Evolutionary conservation across 2,888 invertebrate species (phyloP).

Genomic region (Papilio demoleus): DNA sequence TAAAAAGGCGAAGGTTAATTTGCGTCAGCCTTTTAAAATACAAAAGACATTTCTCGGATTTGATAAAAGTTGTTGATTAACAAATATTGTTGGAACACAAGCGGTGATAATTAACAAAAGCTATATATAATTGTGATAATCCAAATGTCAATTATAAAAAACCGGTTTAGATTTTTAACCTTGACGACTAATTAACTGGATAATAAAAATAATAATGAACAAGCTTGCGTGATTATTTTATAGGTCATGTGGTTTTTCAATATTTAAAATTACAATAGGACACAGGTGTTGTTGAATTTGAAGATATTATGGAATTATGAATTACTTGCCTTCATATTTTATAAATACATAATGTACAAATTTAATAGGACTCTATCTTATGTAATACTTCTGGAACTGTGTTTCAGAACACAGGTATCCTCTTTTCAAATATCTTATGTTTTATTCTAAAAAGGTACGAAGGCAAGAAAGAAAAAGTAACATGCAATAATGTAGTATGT

Average conservation of each 20-base stretch:
- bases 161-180: constrained; percentile 10
- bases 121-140: background rate
- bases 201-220: background rate
- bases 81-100: constrained; percentile 3
- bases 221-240: constrained; percentile 4
- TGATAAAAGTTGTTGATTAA: constrained; percentile 1
- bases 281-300: background rate
- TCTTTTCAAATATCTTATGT: too few species aligned
- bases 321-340: too few species aligned
- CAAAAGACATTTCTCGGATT: constrained; percentile 1
- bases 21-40: background rate
- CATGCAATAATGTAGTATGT: too few species aligned
- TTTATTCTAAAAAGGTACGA: too few species aligned
- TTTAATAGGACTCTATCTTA: too few species aligned
- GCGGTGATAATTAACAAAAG: background rate
- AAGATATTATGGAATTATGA: background rate
- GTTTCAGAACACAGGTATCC: too few species aligned
- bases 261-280: background rate
- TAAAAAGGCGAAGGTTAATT: constrained; percentile 7
- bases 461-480: too few species aligned
- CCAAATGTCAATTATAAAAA: constrained; percentile 16
- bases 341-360: too few species aligned
- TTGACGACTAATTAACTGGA: constrained; percentile 3
- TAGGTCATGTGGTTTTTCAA: constrained; percentile 9
- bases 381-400: too few species aligned